Conservation (phyloP, 2,113 vertebrate genomes). For the Alexandromys fortis region DNA sequence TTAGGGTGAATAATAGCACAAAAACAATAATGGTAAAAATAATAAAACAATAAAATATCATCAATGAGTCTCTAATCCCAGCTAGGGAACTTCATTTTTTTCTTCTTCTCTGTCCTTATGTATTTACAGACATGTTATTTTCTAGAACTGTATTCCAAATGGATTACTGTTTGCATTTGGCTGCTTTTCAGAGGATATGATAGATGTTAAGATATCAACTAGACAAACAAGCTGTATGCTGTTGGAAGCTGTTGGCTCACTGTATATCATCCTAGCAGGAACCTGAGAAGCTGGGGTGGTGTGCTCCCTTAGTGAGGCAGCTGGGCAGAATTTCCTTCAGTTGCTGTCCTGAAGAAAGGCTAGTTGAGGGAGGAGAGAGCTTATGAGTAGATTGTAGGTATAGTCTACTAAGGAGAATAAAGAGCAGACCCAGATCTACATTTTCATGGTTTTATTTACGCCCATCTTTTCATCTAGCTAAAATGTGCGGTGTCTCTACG, state of each 20-base stretch:
- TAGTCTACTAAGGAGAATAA: background rate
- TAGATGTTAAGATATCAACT: background rate
- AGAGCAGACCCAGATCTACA: background rate
- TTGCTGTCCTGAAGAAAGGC: slow-evolving; percentile 1
- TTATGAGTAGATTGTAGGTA: background rate
- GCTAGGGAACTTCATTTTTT: background rate
- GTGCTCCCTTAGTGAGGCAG: background rate
- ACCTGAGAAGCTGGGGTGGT: background rate
- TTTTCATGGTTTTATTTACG: slow-evolving; percentile 19
- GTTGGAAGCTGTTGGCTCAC: background rate
- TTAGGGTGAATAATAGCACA: background rate
- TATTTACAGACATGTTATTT: background rate
- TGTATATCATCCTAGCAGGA: background rate
- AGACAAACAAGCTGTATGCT: background rate
- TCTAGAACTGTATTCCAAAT: background rate
- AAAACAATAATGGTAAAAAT: background rate
- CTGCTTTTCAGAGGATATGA: background rate
- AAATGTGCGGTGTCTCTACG: background rate
- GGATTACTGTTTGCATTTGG: slow-evolving; percentile 20
- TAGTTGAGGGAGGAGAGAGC: background rate
- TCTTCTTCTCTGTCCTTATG: background rate
- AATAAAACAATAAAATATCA: background rate
- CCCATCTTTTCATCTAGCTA: background rate
- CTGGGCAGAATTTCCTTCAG: background rate
- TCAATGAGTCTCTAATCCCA: background rate